Conservation (phyloP, 2,797 vertebrate genomes). For the Somateria mollissima region DNA sequence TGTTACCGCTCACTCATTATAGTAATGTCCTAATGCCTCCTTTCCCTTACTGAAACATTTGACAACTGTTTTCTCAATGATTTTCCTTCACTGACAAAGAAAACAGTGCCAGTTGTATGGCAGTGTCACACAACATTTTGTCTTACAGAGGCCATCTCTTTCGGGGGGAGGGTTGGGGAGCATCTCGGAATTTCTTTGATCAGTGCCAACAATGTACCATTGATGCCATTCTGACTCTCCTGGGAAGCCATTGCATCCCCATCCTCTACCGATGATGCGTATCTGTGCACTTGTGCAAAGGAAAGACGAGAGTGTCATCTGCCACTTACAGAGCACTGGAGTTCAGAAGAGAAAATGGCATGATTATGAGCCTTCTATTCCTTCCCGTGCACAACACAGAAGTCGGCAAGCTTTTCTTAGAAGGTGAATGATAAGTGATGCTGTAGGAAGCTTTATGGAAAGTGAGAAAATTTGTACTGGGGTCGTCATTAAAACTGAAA, state of each 20-base stretch:
- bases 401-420: neutral
- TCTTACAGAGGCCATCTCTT: conserved; percentile 4
- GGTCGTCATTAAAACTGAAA: neutral
- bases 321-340: conserved; percentile 26
- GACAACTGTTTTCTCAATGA: neutral
- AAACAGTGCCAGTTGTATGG: neutral
- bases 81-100: neutral
- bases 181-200: conserved; percentile 41
- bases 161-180: neutral
- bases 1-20: neutral
- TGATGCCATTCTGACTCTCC: conserved; percentile 60
- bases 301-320: conserved; percentile 46
- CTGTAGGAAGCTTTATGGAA: neutral
- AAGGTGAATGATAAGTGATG: neutral
- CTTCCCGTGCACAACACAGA: neutral
- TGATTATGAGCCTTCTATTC: neutral
- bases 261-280: conserved; percentile 55
- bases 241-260: conserved; percentile 52
- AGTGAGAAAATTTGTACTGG: neutral
- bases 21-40: neutral
- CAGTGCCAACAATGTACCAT: conserved; percentile 36
- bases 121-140: conserved; percentile 17
- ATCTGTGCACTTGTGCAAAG: conserved; percentile 33
- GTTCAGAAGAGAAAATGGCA: conserved; percentile 40
- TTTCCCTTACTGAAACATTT: neutral